Conservation (phyloP, 2,888 invertebrate species). For the Anoncus sp. region DNA sequence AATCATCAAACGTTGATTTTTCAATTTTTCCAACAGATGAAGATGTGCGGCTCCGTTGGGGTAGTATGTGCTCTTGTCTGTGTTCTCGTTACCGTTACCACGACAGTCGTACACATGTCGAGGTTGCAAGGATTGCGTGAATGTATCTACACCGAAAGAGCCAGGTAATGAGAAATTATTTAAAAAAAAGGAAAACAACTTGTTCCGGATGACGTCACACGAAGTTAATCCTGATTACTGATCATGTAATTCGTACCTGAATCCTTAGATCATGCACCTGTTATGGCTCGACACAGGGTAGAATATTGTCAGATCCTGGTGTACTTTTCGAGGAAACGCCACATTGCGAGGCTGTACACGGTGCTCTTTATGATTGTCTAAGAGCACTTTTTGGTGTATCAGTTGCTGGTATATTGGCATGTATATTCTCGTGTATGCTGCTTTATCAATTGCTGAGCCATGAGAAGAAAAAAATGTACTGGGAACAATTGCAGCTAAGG, state of each 20-base stretch:
- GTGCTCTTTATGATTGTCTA: constrained; percentile 94
- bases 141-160: constrained; percentile 90
- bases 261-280: constrained; percentile 84
- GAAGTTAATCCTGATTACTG: too few species aligned
- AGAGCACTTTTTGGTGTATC: constrained; percentile 96
- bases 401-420: constrained; percentile 94
- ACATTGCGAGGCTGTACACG: constrained; percentile 96
- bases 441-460: constrained; percentile 95
- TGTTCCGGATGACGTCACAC: too few species aligned
- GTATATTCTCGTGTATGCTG: constrained; percentile 96
- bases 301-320: constrained; percentile 76
- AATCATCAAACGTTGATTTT: too few species aligned
- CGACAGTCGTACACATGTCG: constrained; percentile 95
- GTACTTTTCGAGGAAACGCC: constrained; percentile 94
- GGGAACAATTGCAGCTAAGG: constrained; percentile 95
- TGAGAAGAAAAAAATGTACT: constrained; percentile 97
- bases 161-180: constrained; percentile 73
- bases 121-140: constrained; percentile 93
- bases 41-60: constrained; percentile 94
- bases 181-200: too few species aligned
- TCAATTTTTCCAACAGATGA: constrained; percentile 87
- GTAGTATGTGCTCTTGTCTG: constrained; percentile 94
- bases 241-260: too few species aligned
- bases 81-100: constrained; percentile 94
- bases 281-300: constrained; percentile 79